Evolutionary conservation across 2,888 invertebrate genomes (phyloP).

Genomic region (Himalopsyche japonica): DNA sequence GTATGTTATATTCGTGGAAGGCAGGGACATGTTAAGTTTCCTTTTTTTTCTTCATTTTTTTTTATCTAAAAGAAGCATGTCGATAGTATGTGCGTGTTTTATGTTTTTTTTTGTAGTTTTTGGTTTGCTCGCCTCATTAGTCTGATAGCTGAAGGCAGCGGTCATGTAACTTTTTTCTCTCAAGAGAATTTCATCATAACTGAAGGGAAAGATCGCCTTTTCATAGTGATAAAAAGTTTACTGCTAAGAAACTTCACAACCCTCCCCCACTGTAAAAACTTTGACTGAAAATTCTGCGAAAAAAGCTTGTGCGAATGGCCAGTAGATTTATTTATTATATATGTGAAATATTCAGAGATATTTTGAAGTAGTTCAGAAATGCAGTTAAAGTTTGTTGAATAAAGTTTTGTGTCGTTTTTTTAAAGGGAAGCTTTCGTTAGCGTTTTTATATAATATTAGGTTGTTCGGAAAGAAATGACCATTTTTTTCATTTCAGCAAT

Average conservation of each 20-base stretch:
- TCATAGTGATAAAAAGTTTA: background rate
- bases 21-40: slow-evolving; percentile 12
- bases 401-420: too few relatives aligned
- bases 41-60: background rate
- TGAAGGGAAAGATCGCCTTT: background rate
- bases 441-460: too few relatives aligned
- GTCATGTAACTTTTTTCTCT: slow-evolving; percentile 33
- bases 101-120: slow-evolving; percentile 5
- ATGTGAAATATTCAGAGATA: background rate
- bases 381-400: too few relatives aligned
- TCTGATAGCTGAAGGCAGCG: slow-evolving; percentile 30
- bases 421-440: too few relatives aligned
- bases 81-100: background rate
- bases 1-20: background rate
- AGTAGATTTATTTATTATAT: background rate
- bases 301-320: background rate
- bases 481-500: too few relatives aligned
- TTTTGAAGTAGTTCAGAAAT: background rate
- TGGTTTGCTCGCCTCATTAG: slow-evolving; percentile 28
- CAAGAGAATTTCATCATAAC: slow-evolving; percentile 32
- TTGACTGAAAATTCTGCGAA: background rate
- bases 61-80: slow-evolving; percentile 15
- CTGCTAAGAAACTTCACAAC: background rate
- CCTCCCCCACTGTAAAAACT: background rate
- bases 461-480: too few relatives aligned